Evolutionary conservation across 2,888 invertebrate genomes (phyloP).

Genomic region (Macrophya annulata): DNA sequence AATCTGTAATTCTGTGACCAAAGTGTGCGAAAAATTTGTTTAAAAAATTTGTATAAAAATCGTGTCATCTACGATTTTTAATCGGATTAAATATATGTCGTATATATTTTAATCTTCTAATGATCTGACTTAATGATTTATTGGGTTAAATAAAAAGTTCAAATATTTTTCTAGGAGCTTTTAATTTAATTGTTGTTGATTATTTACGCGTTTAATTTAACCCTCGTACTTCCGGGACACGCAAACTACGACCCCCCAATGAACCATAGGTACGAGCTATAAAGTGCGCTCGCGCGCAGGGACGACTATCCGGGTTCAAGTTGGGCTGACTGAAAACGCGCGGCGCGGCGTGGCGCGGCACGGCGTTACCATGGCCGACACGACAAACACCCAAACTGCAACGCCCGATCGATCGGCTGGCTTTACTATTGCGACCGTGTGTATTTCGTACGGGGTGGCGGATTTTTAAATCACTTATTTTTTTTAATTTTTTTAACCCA

Average conservation of each 20-base stretch:
- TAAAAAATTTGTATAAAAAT: too few relatives aligned
- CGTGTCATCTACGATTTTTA: too few relatives aligned
- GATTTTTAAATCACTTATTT: constrained; percentile 5
- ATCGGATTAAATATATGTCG: too few relatives aligned
- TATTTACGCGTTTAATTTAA: constrained; percentile 39
- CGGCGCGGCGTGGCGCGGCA: neutral
- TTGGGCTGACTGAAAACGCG: constrained; percentile 14
- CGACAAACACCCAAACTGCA: constrained; percentile 55
- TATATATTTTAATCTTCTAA: too few relatives aligned
- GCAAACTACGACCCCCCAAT: neutral
- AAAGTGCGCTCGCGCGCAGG: constrained; percentile 40
- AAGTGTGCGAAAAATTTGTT: too few relatives aligned
- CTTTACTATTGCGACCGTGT: constrained; percentile 26
- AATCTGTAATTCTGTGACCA: too few relatives aligned
- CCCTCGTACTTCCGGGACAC: constrained; percentile 41
- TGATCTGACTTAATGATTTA: too few relatives aligned
- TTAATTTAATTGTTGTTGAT: constrained; percentile 47
- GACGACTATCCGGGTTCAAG: constrained; percentile 19
- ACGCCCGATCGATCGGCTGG: constrained; percentile 53
- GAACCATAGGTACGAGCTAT: constrained; percentile 8
- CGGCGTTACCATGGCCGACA: constrained; percentile 49
- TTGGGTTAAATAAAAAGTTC: neutral
- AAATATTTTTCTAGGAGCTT: neutral
- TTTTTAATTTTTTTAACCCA: neutral
- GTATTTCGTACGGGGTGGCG: constrained; percentile 27